Percentiles rank a stretch among this genome's conserved stretches.
Evolutionary conservation across 1,140 invertebrate genomes (phyloP).

Genomic region (Battus philenor): DNA sequence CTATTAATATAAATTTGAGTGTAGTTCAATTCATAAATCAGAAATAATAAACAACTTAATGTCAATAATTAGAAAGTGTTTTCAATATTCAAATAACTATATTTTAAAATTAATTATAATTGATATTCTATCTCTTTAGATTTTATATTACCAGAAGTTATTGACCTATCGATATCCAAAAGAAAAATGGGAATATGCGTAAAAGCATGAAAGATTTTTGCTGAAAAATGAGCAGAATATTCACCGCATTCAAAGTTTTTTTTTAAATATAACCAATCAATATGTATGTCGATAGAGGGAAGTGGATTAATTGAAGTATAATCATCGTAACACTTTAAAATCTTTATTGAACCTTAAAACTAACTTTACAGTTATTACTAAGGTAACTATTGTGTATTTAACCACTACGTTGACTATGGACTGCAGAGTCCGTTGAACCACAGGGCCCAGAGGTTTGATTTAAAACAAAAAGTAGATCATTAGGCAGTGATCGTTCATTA

Average conservation of each 20-base stretch:
- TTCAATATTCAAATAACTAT: no score
- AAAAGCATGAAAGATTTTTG: no score
- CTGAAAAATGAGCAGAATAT: no score
- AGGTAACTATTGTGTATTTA: slow-evolving; percentile 64
- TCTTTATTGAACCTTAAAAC: slow-evolving; percentile 44
- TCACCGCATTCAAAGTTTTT: no score
- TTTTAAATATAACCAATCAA: background rate
- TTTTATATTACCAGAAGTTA: no score
- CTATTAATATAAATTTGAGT: no score
- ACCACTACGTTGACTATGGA: slow-evolving; percentile 69
- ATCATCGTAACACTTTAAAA: slow-evolving; percentile 16
- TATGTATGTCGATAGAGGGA: background rate
- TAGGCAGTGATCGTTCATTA: slow-evolving; percentile 49
- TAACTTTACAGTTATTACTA: slow-evolving; percentile 56
- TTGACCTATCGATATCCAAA: background rate
- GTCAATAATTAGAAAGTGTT: no score
- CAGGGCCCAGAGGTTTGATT: slow-evolving; percentile 31
- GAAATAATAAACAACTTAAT: no score
- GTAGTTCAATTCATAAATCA: no score
- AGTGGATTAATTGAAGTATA: no score
- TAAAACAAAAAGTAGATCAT: slow-evolving; percentile 33
- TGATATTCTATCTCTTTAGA: no score
- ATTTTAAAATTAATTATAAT: no score
- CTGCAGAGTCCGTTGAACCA: slow-evolving; percentile 39
- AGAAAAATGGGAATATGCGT: background rate